Conservation (phyloP, 1,140 invertebrate species). For the Macrosteles quadrilineatus region DNA sequence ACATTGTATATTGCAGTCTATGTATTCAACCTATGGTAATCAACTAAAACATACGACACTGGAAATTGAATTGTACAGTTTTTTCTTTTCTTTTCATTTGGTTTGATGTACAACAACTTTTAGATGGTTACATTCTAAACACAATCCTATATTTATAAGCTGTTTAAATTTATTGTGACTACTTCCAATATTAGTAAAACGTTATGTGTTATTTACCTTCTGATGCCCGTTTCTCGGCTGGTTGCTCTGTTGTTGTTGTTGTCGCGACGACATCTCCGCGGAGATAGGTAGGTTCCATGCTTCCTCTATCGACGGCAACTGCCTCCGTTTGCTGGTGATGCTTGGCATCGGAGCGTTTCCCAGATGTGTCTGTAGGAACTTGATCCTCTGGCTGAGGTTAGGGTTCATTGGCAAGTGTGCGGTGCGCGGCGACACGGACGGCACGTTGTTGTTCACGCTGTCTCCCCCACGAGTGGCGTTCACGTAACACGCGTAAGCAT, state of each 20-base stretch:
- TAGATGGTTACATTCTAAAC: too few species aligned
- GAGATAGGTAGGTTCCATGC: conserved; percentile 98
- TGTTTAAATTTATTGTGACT: too few species aligned
- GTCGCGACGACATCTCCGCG: conserved; percentile 95
- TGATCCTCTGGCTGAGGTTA: conserved; percentile 78
- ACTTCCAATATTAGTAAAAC: too few species aligned
- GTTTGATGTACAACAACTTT: too few species aligned
- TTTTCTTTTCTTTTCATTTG: too few species aligned
- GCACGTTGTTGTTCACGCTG: conserved; percentile 38
- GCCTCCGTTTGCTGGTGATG: conserved; percentile 79
- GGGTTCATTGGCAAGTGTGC: conserved; percentile 57
- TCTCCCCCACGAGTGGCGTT: conserved; percentile 55
- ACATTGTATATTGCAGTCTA: too few species aligned
- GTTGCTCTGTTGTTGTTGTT: conserved; percentile 65
- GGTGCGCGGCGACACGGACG: conserved; percentile 15
- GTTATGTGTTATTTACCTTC: too few species aligned
- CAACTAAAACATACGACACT: too few species aligned
- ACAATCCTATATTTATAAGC: too few species aligned
- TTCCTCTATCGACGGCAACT: conserved; percentile 95
- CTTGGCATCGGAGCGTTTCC: conserved; percentile 90
- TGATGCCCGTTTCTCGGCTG: conserved; percentile 41
- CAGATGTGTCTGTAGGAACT: conserved; percentile 85
- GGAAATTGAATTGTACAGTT: too few species aligned
- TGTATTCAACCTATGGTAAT: too few species aligned
- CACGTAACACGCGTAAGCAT: conserved; percentile 96